Percentiles rank a stretch among this genome's conserved stretches.
These are phyloP conservation scores for Aurelia aurita complex sp. Pacific DNA, from an alignment of 30 jellyfish, hydroid and myxozoan genomes.

Conservation along the genomic window DNA sequence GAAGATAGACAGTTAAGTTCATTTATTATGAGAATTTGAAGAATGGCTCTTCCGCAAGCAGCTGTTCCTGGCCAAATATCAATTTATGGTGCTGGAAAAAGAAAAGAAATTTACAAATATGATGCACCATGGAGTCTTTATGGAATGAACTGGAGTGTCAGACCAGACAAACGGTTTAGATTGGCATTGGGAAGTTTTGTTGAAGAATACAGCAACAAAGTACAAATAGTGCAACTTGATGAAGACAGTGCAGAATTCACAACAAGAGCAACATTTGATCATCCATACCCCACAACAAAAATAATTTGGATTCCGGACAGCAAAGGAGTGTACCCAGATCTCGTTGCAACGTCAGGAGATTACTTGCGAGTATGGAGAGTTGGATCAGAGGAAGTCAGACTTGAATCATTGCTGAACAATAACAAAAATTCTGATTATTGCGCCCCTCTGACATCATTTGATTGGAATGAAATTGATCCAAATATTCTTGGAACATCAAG, in stretches of 20 bases:
- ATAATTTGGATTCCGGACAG: slow-evolving; percentile 97
- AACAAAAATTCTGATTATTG: slow-evolving; percentile 95
- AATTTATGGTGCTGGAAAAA: slow-evolving; percentile 51
- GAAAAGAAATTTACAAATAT: slow-evolving; percentile 96
- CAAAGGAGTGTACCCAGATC: slow-evolving; percentile 92
- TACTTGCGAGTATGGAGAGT: slow-evolving; percentile 95
- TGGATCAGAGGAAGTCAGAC: slow-evolving; percentile 82
- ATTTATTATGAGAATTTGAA: too few species aligned
- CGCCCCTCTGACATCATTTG: slow-evolving; percentile 96
- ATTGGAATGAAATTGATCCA: slow-evolving; percentile 97
- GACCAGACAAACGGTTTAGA: slow-evolving; percentile 97
- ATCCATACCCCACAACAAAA: slow-evolving; percentile 97
- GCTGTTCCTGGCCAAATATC: slow-evolving; percentile 64
- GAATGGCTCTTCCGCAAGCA: slow-evolving; percentile 59
- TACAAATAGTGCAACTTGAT: slow-evolving; percentile 91
- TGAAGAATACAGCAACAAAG: slow-evolving; percentile 98
- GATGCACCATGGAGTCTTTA: slow-evolving; percentile 95
- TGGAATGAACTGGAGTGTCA: slow-evolving; percentile 99
- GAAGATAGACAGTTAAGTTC: too few species aligned
- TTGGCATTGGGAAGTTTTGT: slow-evolving; percentile 98
- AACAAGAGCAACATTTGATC: slow-evolving; percentile 84
- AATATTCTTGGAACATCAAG: slow-evolving; percentile 95
- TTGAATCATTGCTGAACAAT: slow-evolving; percentile 84
- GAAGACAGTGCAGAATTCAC: slow-evolving; percentile 92
- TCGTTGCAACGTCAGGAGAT: slow-evolving; percentile 96